Conservation (phyloP, 2,797 vertebrate genomes). For the Enteromius unitaeniatus region DNA sequence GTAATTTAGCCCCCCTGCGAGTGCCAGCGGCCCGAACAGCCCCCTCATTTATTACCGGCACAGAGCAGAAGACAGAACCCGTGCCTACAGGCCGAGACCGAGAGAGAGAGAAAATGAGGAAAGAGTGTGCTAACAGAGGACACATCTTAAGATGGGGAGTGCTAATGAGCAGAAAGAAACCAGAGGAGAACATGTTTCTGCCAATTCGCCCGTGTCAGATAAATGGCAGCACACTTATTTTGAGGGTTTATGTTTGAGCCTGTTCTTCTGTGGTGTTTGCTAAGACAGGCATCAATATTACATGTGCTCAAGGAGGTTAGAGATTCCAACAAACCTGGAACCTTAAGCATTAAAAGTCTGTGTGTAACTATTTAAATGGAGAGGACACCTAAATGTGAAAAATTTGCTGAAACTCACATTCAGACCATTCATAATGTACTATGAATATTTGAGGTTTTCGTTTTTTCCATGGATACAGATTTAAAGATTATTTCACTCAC, state of each 20-base stretch:
- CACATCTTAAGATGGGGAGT: neutral
- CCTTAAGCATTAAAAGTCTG: neutral
- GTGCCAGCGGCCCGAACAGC: conserved; percentile 51
- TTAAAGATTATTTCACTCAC: no score
- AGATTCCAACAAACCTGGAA: neutral
- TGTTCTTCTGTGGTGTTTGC: neutral
- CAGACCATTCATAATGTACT: no score
- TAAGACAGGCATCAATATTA: neutral
- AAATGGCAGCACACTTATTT: conserved; percentile 15
- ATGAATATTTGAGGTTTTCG: no score
- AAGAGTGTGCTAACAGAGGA: conserved; percentile 5
- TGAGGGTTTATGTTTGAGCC: neutral
- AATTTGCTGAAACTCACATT: neutral
- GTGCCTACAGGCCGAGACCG: conserved; percentile 47
- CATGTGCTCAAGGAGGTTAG: neutral
- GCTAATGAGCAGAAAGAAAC: conserved; percentile 20
- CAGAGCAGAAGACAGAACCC: conserved; percentile 66
- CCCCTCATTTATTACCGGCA: conserved; percentile 60
- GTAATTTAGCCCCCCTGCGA: conserved; percentile 73
- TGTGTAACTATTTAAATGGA: neutral
- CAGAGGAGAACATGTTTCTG: conserved; percentile 35
- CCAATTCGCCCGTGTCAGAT: conserved; percentile 35
- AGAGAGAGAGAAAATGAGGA: conserved; percentile 45
- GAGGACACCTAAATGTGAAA: neutral
- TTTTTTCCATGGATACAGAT: no score